phyloP scores from a whole-genome alignment of 2,797 vertebrate species.

The Ceryle rudis region DNA sequence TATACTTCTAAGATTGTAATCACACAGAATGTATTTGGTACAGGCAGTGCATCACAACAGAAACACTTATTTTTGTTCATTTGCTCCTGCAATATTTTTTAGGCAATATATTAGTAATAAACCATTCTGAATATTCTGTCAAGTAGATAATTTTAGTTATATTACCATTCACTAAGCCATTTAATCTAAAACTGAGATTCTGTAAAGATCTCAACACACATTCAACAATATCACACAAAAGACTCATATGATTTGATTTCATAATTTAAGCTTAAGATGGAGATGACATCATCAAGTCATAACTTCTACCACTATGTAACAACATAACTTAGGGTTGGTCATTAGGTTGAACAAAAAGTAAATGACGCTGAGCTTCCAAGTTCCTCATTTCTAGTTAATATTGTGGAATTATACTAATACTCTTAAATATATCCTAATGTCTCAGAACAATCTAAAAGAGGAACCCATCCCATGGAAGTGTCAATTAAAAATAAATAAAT shows the following conservation, averaged over 20 bases:
- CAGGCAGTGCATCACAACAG: background rate
- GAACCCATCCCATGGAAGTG: background rate
- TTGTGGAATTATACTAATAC: background rate
- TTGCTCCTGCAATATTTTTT: background rate
- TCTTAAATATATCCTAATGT: background rate
- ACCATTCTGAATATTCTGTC: background rate
- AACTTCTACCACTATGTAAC: background rate
- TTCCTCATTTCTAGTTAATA: background rate
- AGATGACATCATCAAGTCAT: background rate
- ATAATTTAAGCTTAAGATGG: background rate
- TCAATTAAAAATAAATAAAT: background rate
- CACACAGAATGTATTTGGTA: background rate
- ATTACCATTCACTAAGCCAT: background rate
- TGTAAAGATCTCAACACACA: background rate
- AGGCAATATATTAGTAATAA: background rate
- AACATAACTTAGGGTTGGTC: background rate
- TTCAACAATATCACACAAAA: background rate
- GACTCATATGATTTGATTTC: background rate
- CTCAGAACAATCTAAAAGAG: slow-evolving; percentile 13
- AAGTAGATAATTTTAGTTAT: background rate
- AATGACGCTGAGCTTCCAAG: background rate
- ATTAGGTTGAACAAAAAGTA: background rate
- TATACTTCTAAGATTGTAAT: background rate
- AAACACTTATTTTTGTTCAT: background rate
- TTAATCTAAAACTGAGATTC: background rate